Evolutionary conservation across 1,140 invertebrate genomes (phyloP), one percentile per base, ranked within the genome.

Genomic region (Helicorthomorpha holstii): DNA sequence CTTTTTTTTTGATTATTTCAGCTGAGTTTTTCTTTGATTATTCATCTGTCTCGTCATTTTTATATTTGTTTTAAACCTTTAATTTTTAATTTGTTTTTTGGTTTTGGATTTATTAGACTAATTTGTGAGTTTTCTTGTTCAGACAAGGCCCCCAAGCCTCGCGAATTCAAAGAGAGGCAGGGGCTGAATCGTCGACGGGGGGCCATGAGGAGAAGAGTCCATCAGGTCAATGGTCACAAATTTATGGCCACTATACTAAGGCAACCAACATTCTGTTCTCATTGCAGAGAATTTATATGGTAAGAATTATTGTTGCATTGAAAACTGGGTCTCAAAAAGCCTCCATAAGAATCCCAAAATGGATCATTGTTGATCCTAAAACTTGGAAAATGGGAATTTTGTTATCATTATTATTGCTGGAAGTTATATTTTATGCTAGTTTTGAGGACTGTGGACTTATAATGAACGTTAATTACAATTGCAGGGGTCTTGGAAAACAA

Each of bases 171-270:
- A 66, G 94, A 98, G 71, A 80, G 91, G 51, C 85, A 92, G 62
- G 84, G 87, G 45, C 86, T 95, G 69, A 89, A 91, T 69, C 75
- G 86, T 56, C 77, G 92, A 45, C 80, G 92, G 47, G 90, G 90
- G 56, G 93, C 93, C 50, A 92, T 97, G 85, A 77, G 91, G 51
- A 75, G 92, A 45, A 76, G 90, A 54, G 87, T 97, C 51, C 92
- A 97, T 70, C 92, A 93, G 73, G 84, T 97, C 58, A 94, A 97
- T 71, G 92, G 91, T 48, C 94, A 98, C 74, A 98, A 98, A 74
- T 98, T 98, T 70, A 98, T 99, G 95, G 94, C 95, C 50, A 96
- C 95, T 50, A 96, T 95, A 69, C 79, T 98, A 56, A 80, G 90
- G 48, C 96, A 99, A 71, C 95, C 95, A 53, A 98, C 95, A 58